Evolutionary conservation across 2,888 invertebrate species (phyloP), one percentile per base, ranked within the genome.

Genomic region (Scaptomyza parva): DNA sequence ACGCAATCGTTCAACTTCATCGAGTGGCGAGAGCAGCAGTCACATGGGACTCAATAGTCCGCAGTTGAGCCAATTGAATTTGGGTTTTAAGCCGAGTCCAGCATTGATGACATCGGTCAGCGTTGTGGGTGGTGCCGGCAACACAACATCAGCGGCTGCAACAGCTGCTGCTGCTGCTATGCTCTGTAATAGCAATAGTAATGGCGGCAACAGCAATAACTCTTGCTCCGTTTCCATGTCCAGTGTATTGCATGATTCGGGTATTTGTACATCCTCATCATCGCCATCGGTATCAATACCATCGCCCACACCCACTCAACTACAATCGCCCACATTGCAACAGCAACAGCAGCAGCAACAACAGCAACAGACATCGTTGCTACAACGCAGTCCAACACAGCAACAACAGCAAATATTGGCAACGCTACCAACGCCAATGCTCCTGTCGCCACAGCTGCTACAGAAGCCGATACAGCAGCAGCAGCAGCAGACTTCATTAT

Each of bases 21-120:
- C 91, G 3, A 92, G 92, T 70, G 91, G 92, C n/a, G 92, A 92
- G 47, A 92, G 92, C 71, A 91, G 91, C 71, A 91, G 91, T 58
- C 91, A 90, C 65, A 89, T 86, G 84, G 83, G 88, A 0, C 73
- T 91, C 0, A 84, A 91, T 22, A 91, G 91, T 72, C 91, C 91
- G 2, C 91, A 88, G 66, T 71, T 87, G 22, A 82, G 77, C 14
- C 86, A 87, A 40, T 41, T 86, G 28, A 85, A 77, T 44, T 52
- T 86, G 43, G 75, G 81, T 43, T 80, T 89, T 18, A 85, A 85
- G 55, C 59, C 77, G 2, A 73, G 70, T n/a, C 55, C 75, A 1
- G 40, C 61, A 3, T 41, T 74, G 28, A 40, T 64, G 9, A 52
- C 75, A 11, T 30, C 47, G 6, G 30, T 12, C 24, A 54, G 64